Percentiles rank a stretch among this genome's conserved stretches.
phyloP scores from a whole-genome alignment of 2,888 invertebrate species.

The Palloptera scutellata region DNA sequence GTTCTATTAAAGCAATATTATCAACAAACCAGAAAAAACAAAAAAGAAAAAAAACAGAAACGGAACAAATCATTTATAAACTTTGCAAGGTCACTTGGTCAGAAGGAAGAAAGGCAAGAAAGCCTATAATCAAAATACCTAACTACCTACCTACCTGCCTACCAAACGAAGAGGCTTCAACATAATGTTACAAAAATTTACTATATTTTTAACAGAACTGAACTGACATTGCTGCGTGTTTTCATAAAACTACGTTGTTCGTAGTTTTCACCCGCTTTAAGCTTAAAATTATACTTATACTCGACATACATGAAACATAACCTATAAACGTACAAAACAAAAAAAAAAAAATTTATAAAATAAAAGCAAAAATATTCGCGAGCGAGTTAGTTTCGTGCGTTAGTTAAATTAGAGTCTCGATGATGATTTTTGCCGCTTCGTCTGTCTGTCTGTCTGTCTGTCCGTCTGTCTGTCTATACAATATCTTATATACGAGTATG shows the following conservation, averaged over 20 bases:
- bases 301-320: constrained; percentile 3
- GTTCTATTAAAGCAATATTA: background rate
- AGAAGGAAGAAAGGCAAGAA: background rate
- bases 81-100: constrained; percentile 10
- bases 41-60: too few relatives aligned
- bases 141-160: too few relatives aligned
- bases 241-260: background rate
- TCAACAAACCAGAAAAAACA: background rate
- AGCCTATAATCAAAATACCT: too few relatives aligned
- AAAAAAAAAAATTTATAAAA: background rate
- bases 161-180: too few relatives aligned
- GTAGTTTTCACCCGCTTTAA: too few relatives aligned
- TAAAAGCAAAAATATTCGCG: background rate
- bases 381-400: constrained; percentile 28
- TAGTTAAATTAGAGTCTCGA: constrained; percentile 31
- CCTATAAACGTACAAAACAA: constrained; percentile 15
- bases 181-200: too few relatives aligned
- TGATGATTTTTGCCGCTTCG: background rate
- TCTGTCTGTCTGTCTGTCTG: background rate
- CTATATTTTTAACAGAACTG: background rate
- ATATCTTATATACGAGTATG: too few relatives aligned
- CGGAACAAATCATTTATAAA: constrained; percentile 3
- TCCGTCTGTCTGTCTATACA: background rate
- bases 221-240: constrained; percentile 20
- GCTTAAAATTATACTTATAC: background rate